Base-by-base conservation (phyloP, 2,888 invertebrate genomes). In the Oscheius onirici region DNA sequence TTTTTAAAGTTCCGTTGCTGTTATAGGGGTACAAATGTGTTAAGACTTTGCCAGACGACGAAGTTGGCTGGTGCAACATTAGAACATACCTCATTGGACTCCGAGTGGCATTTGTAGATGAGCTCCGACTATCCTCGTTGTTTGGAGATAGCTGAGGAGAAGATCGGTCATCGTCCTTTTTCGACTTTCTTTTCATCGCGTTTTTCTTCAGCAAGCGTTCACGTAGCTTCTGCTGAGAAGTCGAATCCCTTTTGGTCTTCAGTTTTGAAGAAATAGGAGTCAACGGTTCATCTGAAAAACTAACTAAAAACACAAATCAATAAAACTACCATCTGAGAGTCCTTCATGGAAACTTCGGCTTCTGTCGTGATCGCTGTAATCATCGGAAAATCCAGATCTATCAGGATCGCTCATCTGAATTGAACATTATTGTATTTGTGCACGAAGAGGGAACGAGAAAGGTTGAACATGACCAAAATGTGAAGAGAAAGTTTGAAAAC, bases 131-230 rank as follows among this genome's bases (percentile, higher is more conserved):
- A 28, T 49, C 17, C 20, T 17, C 44, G n/a, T n/a, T n/a, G n/a
- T 49, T 11, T 15, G 15, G 28, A 46, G 49, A 24, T 22, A 34
- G 34, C 34, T 34, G 34, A 6, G 34, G 34, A 8, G 34, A 34
- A 6, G 34, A 6, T 34, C 34, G 34, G 5, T 34, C 34, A 34
- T 34, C 34, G 3, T 34, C 34, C 34, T 34, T 34, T 34, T 34
- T 24, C 24, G 49, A 51, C 46, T 61, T 69, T 24, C 28, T 15
- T 13, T 26, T 52, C 13, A 13, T 17, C 46, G 69, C 28, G 17
- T 54, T 63, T 58, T 80, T 81, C 58, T 78, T 71, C 26, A 81
- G 66, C 13, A 81, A 61, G 3, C 81, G 69, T 66, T 81, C 81
- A 20, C 81, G 49, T 15, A 81, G 67, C 20, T 76, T 71, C 54